Percentiles rank a stretch among this genome's conserved stretches.
Evolutionary conservation across 2,797 vertebrate species (phyloP).

Genomic region (Melanotaenia pygmaea): DNA sequence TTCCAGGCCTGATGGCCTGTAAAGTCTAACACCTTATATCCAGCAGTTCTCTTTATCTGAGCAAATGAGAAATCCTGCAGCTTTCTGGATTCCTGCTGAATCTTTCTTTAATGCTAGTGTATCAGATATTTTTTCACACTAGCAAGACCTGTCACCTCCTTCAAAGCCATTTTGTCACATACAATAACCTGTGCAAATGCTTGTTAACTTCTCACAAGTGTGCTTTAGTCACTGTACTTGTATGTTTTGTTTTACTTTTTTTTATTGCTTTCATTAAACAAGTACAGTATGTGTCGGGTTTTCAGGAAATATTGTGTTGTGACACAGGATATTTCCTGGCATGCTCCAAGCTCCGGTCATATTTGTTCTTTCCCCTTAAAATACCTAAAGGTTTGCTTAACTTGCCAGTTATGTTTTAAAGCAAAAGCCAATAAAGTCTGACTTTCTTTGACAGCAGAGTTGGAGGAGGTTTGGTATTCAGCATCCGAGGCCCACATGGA

Average conservation of each 20-base stretch:
- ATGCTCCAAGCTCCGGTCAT: not conserved
- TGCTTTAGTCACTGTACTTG: not conserved
- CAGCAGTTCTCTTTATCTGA: constrained; percentile 40
- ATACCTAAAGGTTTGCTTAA: not conserved
- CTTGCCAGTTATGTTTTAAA: constrained; percentile 7
- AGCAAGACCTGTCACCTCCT: constrained; percentile 7
- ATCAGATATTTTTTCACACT: constrained; percentile 29
- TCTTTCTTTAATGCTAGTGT: constrained; percentile 12
- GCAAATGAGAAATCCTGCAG: constrained; percentile 41
- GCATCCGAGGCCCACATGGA: not conserved
- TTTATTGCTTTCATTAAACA: constrained; percentile 3
- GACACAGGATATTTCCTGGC: constrained; percentile 9
- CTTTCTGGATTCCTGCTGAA: constrained; percentile 19
- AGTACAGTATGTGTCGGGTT: not conserved
- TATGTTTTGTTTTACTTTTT: not conserved
- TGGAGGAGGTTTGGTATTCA: not conserved
- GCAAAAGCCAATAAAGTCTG: not conserved
- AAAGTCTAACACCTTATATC: constrained; percentile 14
- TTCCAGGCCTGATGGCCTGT: constrained; percentile 22
- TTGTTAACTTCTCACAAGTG: constrained; percentile 10
- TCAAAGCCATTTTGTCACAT: constrained; percentile 12
- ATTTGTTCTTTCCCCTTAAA: constrained; percentile 11
- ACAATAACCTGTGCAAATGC: constrained; percentile 1
- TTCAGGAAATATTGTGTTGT: not conserved
- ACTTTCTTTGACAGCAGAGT: not conserved